Evolutionary conservation across 2,888 invertebrate genomes (phyloP).

Genomic region (Parthenolecanium corni): DNA sequence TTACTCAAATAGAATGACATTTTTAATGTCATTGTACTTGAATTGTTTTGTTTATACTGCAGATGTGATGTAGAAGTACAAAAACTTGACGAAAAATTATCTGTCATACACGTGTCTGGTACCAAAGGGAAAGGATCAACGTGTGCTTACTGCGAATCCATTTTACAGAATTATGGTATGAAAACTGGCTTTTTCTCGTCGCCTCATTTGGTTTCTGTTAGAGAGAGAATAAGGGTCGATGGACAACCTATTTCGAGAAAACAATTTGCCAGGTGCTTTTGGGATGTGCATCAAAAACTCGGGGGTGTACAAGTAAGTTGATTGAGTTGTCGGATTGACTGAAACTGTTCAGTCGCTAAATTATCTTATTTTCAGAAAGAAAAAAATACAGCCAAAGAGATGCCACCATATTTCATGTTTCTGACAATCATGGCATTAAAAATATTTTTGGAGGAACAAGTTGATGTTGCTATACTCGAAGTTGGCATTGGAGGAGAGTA

Average conservation of each 20-base stretch:
- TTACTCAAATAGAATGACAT: background rate
- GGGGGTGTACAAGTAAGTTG: conserved; percentile 41
- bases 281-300: conserved; percentile 60
- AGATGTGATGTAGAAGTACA: conserved; percentile 32
- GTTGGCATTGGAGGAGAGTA: conserved; percentile 93
- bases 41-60: no score
- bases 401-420: conserved; percentile 92
- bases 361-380: background rate
- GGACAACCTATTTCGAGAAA: conserved; percentile 63
- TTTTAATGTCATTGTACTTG: background rate
- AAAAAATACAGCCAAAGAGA: conserved; percentile 50
- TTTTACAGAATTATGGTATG: conserved; percentile 69
- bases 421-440: conserved; percentile 83
- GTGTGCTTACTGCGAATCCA: conserved; percentile 82
- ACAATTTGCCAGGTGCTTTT: conserved; percentile 68
- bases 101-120: conserved; percentile 88
- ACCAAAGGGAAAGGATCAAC: conserved; percentile 98
- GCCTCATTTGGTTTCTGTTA: conserved; percentile 82
- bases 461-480: conserved; percentile 89
- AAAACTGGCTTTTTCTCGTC: conserved; percentile 92
- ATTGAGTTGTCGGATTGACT: background rate
- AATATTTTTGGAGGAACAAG: conserved; percentile 69
- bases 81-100: conserved; percentile 42
- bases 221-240: conserved; percentile 82
- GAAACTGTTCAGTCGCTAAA: background rate